Evolutionary conservation across 2,113 vertebrate genomes (phyloP).

Genomic region (Pycnonotus jocosus): DNA sequence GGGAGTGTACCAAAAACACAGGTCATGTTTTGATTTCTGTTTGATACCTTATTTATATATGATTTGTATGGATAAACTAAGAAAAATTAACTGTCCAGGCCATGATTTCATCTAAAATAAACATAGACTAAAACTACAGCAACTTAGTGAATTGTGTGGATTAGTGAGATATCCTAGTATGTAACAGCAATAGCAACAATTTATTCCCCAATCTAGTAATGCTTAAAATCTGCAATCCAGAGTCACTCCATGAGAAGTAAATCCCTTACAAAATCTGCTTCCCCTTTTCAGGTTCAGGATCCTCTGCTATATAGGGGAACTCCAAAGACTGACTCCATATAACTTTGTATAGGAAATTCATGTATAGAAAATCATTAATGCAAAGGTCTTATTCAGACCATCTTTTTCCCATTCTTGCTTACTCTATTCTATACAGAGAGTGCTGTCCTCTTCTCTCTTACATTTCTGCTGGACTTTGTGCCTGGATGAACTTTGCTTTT

Average conservation of each 20-base stretch:
- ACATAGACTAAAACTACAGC: not conserved
- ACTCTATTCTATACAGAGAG: not conserved
- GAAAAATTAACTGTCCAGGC: conserved; percentile 17
- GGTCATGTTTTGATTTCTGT: not conserved
- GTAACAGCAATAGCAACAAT: conserved; percentile 27
- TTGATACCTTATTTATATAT: not conserved
- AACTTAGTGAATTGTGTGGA: conserved; percentile 17
- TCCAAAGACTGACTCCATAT: not conserved
- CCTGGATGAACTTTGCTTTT: not conserved
- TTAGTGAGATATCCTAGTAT: conserved; percentile 31
- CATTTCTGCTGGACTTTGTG: not conserved
- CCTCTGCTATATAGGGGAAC: not conserved
- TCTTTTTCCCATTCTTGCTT: not conserved
- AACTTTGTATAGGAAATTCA: not conserved
- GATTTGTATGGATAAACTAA: not conserved
- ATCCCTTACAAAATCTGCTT: conserved; percentile 23
- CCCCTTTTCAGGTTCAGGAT: not conserved
- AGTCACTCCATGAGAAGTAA: conserved; percentile 10
- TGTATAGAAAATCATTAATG: not conserved
- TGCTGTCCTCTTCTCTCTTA: not conserved
- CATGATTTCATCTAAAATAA: conserved; percentile 36
- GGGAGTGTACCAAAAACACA: not conserved
- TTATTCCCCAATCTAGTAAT: conserved; percentile 8
- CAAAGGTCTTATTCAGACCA: not conserved
- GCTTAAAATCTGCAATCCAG: conserved; percentile 35